Conservation (phyloP, 2,113 vertebrate species). For the Alligator mississippiensis region DNA sequence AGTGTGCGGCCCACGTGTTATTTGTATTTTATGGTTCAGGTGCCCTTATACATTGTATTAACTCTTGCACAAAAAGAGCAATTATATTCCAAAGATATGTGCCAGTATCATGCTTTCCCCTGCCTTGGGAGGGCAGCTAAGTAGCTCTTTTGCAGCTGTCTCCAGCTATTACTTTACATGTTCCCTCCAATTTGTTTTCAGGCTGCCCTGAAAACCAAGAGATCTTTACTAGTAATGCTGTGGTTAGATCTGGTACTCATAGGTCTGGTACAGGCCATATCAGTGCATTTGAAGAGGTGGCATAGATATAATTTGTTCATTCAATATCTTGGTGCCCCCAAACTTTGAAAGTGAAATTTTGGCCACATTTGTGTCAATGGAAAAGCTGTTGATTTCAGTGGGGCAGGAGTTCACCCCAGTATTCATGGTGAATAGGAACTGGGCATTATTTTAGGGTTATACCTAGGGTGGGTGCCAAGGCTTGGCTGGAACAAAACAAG, state of each 20-base stretch:
- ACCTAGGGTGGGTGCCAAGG: neutral
- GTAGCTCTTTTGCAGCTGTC: slow-evolving; percentile 22
- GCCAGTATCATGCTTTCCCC: neutral
- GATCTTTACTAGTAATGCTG: neutral
- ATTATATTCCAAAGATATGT: neutral
- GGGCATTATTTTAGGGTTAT: neutral
- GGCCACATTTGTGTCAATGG: neutral
- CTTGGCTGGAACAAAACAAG: slow-evolving; percentile 8
- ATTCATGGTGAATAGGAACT: neutral
- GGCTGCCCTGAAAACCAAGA: neutral
- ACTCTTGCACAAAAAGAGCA: neutral
- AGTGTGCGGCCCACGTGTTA: fast-evolving
- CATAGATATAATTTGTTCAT: neutral
- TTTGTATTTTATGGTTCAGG: neutral
- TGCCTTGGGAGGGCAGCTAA: neutral
- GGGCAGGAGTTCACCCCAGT: neutral
- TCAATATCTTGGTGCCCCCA: slow-evolving; percentile 12
- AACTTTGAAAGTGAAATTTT: neutral
- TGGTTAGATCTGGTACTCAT: slow-evolving; percentile 1
- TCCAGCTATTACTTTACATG: neutral
- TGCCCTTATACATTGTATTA: too few relatives aligned
- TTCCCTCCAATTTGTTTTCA: neutral
- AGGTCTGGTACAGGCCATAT: slow-evolving; percentile 20
- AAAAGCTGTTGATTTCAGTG: slow-evolving; percentile 18
- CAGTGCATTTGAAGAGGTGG: slow-evolving; percentile 60